Percentiles rank a stretch among this genome's conserved stretches.
Evolutionary conservation across 1,140 invertebrate species (phyloP).

Genomic region (Ooceraea biroi): DNA sequence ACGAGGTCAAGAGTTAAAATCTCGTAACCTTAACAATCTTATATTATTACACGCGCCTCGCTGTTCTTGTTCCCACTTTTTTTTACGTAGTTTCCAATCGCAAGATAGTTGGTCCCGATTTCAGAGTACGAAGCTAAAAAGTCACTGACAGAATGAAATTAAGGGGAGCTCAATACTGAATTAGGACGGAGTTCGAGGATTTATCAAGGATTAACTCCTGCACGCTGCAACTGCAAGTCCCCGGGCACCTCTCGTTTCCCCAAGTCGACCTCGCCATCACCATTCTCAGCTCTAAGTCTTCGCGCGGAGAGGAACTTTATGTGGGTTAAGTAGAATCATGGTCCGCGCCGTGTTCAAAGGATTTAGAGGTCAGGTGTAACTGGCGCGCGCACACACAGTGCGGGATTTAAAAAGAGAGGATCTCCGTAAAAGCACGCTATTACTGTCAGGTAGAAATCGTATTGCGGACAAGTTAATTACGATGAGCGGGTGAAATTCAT

Average conservation of each 20-base stretch:
- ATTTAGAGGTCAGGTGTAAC: conserved; percentile 70
- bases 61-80: not conserved
- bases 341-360: conserved; percentile 70
- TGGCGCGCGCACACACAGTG: conserved; percentile 18
- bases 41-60: not conserved
- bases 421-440: conserved; percentile 39
- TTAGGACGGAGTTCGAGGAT: conserved; percentile 78
- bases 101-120: not conserved
- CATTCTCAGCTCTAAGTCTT: conserved; percentile 72
- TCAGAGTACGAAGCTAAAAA: conserved; percentile 40
- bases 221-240: conserved; percentile 72
- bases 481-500: conserved; percentile 27
- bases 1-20: not conserved
- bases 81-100: not conserved
- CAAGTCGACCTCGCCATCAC: conserved; percentile 72
- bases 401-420: conserved; percentile 58
- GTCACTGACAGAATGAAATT: conserved; percentile 76
- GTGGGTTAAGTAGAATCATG: conserved; percentile 77
- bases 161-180: conserved; percentile 79
- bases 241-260: conserved; percentile 66
- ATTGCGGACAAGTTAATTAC: conserved; percentile 67
- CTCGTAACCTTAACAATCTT: not conserved
- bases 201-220: conserved; percentile 81
- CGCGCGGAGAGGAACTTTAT: conserved; percentile 70
- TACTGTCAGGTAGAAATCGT: conserved; percentile 42